A percentile compares a stretch with the other conserved stretches of the same genome.
These are phyloP conservation scores for Sebastes variabilis DNA, from an alignment of 2,797 vertebrate genomes.

Conservation along the genomic window DNA sequence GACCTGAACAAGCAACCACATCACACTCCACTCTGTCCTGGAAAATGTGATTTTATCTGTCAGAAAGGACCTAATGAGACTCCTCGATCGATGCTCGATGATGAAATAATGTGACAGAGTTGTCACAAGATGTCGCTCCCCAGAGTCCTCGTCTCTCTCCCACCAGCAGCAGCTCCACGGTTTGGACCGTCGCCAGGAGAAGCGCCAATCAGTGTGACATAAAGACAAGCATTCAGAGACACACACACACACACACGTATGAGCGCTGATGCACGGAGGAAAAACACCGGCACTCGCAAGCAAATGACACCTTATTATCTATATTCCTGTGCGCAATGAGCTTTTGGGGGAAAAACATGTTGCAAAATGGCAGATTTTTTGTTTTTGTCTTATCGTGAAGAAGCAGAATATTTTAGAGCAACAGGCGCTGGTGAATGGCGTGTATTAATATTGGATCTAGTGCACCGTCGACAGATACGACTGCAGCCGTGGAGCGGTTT, in stretches of 20 bases:
- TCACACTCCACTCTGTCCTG: constrained; percentile 6
- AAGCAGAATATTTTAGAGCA: constrained; percentile 31
- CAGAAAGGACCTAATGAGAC: constrained; percentile 54
- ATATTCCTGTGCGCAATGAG: background rate
- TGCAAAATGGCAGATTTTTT: constrained; percentile 12
- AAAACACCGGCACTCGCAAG: constrained; percentile 6
- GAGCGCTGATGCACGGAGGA: background rate
- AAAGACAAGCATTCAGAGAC: constrained; percentile 43
- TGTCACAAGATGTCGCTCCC: constrained; percentile 50
- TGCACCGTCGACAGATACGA: constrained; percentile 12
- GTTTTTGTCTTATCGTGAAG: background rate
- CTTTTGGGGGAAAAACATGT: background rate
- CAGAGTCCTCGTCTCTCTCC: constrained; percentile 21
- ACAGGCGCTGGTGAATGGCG: constrained; percentile 25
- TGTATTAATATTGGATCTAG: constrained; percentile 41
- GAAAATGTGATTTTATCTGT: constrained; percentile 34
- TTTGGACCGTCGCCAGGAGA: constrained; percentile 31
- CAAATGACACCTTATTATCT: constrained; percentile 34
- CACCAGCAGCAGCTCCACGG: constrained; percentile 9
- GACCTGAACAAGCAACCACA: background rate
- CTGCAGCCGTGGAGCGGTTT: background rate
- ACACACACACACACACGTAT: background rate
- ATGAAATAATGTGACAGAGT: constrained; percentile 64
- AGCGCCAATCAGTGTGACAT: constrained; percentile 30
- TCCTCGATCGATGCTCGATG: constrained; percentile 44